Percentiles rank a stretch among this genome's conserved stretches.
Evolutionary conservation across 2,888 invertebrate species (phyloP).

Genomic region (Macrosoma leucophasiata): DNA sequence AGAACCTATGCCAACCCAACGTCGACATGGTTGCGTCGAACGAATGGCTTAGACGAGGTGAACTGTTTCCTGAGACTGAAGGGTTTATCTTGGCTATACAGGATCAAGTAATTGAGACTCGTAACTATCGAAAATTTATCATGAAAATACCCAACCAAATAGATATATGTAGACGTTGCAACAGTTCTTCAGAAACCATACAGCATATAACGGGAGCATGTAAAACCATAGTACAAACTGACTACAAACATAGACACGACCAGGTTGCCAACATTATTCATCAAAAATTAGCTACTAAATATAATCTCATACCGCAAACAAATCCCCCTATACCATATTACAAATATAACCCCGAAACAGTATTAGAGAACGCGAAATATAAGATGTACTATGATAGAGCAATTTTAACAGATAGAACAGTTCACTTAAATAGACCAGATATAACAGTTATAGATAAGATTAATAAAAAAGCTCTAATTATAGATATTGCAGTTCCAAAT

Average conservation of each 20-base stretch:
- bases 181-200: constrained; percentile 18
- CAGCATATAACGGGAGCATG: constrained; percentile 23
- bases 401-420: background rate
- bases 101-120: constrained; percentile 10
- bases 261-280: constrained; percentile 17
- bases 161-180: constrained; percentile 12
- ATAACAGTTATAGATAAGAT: constrained; percentile 7
- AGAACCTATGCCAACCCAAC: constrained; percentile 5
- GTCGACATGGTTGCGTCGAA: constrained; percentile 15
- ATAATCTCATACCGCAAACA: constrained; percentile 4
- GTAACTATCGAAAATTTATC: constrained; percentile 12
- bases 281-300: constrained; percentile 14
- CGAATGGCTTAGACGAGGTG: constrained; percentile 12
- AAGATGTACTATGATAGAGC: constrained; percentile 13
- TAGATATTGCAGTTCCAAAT: constrained; percentile 17
- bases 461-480: constrained; percentile 6
- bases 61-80: constrained; percentile 14
- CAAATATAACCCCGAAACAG: constrained; percentile 12
- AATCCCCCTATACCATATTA: constrained; percentile 16
- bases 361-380: constrained; percentile 4
- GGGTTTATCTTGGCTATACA: constrained; percentile 15
- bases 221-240: constrained; percentile 15
- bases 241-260: constrained; percentile 23
- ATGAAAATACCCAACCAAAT: constrained; percentile 1
- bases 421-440: no score